Base-by-base conservation (phyloP, 2,888 invertebrate species). In the Lathronympha strigana region DNA sequence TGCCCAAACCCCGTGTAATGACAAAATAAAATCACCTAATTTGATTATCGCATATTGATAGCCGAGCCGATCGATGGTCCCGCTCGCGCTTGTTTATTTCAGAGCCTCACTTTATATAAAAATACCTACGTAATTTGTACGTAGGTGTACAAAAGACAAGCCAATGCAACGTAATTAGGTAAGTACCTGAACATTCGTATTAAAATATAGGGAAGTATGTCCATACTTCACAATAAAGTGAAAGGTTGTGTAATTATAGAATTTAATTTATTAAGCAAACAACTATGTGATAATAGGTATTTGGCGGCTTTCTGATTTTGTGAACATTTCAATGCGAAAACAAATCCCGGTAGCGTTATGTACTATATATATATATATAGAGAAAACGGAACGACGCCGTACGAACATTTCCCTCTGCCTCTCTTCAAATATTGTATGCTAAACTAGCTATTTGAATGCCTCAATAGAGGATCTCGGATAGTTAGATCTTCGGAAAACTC, bases 381-480 rank as follows among this genome's bases (percentile, higher is more conserved):
- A 45, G 51, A 25, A 55, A 57, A 57, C 40, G 57, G 63, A 58
- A 58, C 31, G 43, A 31, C 15, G 19, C 62, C 45, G 40, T 50
- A 58, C 45, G 51, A 53, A 43, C 58, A 15, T 64, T 58, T 54
- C 40, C 55, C 38, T 63, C 63, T 57, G 55, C 58, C 51, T 64
- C 54, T 63, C 64, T 58, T 58, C 51, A 64, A 74, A 82, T 83
- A 83, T 82, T 78, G 77, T 80, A 82, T 83, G 80, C 80, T 81
- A 82, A 83, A 79, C 74, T 76, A 77, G 79, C 79, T 72, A 85
- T 84, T 83, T 81, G 75, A 81, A 84, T 84, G 78, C 81, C 71
- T 72, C 72, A 69, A 71, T 71, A 68, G 58, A 58, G 58, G 64
- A 64, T 64, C 47, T 43, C 54, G 43, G 49, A 55, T 74, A 71